These are phyloP conservation scores for Pygoscelis antarcticus DNA, from an alignment of 2,113 vertebrate species.

Conservation along the genomic window DNA sequence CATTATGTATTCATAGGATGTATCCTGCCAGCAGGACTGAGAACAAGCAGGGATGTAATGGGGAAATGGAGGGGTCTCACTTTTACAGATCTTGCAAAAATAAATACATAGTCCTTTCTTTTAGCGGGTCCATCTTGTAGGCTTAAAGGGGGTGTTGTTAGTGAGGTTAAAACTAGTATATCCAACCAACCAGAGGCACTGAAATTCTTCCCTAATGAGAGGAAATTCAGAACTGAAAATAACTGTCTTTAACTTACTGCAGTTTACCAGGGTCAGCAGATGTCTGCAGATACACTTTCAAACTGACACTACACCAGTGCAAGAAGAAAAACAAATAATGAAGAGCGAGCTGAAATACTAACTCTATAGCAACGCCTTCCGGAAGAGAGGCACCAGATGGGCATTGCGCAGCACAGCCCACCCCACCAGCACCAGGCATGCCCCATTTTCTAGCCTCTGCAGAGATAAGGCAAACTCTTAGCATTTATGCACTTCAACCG, in stretches of 20 bases:
- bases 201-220: conserved; percentile 1
- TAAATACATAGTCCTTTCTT: not conserved
- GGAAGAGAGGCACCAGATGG: not conserved
- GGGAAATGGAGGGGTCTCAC: not conserved
- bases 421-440: not conserved
- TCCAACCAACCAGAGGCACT: not conserved
- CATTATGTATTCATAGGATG: conserved; percentile 40
- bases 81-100: not conserved
- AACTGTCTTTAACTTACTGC: not conserved
- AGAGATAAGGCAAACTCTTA: not conserved
- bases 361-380: not conserved
- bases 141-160: not conserved
- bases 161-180: not conserved
- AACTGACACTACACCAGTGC: not conserved
- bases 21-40: conserved; percentile 16
- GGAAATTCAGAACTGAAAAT: conserved; percentile 4
- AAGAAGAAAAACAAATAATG: conserved; percentile 7
- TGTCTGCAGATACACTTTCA: not conserved
- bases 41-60: not conserved
- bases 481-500: not conserved
- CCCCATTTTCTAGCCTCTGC: not conserved
- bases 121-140: not conserved
- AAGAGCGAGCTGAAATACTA: not conserved
- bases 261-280: not conserved
- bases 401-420: not conserved